phyloP scores from a whole-genome alignment of 2,888 invertebrate genomes.

The Sphecodes monilicornis region DNA sequence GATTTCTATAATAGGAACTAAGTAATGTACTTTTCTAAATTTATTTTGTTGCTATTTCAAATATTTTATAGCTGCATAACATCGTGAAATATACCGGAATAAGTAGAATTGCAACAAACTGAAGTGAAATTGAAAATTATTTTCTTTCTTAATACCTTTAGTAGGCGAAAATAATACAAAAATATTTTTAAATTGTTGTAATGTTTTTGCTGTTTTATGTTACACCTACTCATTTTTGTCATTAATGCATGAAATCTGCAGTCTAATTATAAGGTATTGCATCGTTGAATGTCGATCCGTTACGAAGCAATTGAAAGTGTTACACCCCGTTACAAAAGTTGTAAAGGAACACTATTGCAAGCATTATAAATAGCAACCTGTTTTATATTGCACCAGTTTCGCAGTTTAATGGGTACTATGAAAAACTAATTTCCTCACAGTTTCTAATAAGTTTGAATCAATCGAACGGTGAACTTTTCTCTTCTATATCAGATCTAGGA shows the following conservation, averaged over 20 bases:
- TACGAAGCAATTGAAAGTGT: neutral
- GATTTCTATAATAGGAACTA: neutral
- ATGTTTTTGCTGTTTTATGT: too few relatives aligned
- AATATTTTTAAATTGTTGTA: too few relatives aligned
- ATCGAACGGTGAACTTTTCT: constrained; percentile 4
- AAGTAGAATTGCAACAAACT: too few relatives aligned
- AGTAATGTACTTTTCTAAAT: neutral
- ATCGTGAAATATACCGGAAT: neutral
- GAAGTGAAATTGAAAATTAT: too few relatives aligned
- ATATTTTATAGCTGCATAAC: neutral
- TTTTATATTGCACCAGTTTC: neutral
- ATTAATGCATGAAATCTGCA: too few relatives aligned
- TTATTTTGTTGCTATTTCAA: neutral
- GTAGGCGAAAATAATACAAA: too few relatives aligned
- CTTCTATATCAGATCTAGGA: neutral
- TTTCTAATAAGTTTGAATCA: neutral
- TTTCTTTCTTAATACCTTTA: too few relatives aligned
- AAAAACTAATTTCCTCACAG: constrained; percentile 4
- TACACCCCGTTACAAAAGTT: neutral
- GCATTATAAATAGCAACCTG: neutral
- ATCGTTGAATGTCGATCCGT: neutral
- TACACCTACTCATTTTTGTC: too few relatives aligned
- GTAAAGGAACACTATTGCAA: neutral
- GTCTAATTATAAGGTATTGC: neutral
- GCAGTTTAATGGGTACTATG: neutral